Percentiles rank a stretch among this genome's conserved stretches.
Conservation (phyloP, 2,797 vertebrate genomes). For the Antennarius maculatus region DNA sequence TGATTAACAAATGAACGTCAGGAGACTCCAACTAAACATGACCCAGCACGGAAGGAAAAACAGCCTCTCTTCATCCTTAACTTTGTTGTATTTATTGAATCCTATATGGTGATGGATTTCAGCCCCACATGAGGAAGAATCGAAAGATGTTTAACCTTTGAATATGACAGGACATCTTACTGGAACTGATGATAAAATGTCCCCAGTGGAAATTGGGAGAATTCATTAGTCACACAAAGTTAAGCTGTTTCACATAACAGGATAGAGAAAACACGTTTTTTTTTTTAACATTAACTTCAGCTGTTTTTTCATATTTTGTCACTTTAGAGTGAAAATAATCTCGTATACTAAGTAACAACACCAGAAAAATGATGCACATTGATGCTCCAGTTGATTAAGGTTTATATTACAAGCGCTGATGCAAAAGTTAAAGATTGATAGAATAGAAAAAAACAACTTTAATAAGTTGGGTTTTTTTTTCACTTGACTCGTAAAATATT, state of each 20-base stretch:
- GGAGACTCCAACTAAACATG: conserved; percentile 42
- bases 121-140: not conserved
- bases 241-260: too few relatives aligned
- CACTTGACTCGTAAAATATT: not conserved
- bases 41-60: conserved; percentile 18
- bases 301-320: not conserved
- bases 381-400: too few relatives aligned
- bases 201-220: too few relatives aligned
- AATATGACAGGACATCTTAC: too few relatives aligned
- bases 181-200: too few relatives aligned
- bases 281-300: not conserved
- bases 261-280: not conserved
- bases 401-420: too few relatives aligned
- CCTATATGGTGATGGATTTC: not conserved
- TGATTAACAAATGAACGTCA: conserved; percentile 60
- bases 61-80: not conserved
- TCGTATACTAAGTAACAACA: too few relatives aligned
- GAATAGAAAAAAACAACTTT: too few relatives aligned
- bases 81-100: conserved; percentile 11
- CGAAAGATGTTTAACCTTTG: not conserved
- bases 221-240: too few relatives aligned
- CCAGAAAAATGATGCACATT: too few relatives aligned
- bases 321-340: not conserved
- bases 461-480: too few relatives aligned
- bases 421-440: too few relatives aligned